Evolutionary conservation across 2,113 vertebrate genomes (phyloP), one percentile per base, ranked within the genome.

Genomic region (Nothocercus julius): DNA sequence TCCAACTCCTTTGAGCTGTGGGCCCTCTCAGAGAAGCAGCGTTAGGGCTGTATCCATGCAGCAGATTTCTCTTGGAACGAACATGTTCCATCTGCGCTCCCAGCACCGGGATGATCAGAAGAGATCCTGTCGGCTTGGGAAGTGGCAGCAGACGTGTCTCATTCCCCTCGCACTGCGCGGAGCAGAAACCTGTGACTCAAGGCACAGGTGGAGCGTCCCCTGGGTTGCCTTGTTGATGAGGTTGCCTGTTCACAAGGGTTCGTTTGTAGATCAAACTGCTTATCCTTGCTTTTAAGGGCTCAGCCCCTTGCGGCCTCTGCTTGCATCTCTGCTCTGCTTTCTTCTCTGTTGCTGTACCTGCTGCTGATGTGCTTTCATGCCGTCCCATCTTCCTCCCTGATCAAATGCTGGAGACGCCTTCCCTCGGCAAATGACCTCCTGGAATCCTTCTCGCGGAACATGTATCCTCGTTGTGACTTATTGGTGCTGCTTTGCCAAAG

Each of bases 211-310:
- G 83, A 94, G 70, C 88, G 72, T 96, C 92, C 94, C 90, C 86
- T 89, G 94, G 92, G 93, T 58, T 61, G 74, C 89, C 94, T 93
- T 82, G 94, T 89, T 95, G 95, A 93, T 95, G 96, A 95, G 92
- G 77, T 75, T 96, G 93, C 92, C 91, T 87, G 91, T 94, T 97
- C 83, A 34, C 3, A 9, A 3, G 24, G 77, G 47, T 72, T 93
- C 49, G 54, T 97, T 97, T 96, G 94, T 97, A 97, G 95, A 95
- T 97, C 95, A 97, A 87, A 92, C 92, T 95, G 92, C 94, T 96
- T 82, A 87, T 94, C 92, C 77, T 51, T 76, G 91, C 95, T 94
- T 93, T 97, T 96, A 94, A 89, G 87, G 89, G 87, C 92, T 94
- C 78, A 79, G 92, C 96, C 96, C 87, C 96, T 94, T 2, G 91